Conservation (phyloP, 2,888 invertebrate species). For the Tetheella fluctuosa region DNA sequence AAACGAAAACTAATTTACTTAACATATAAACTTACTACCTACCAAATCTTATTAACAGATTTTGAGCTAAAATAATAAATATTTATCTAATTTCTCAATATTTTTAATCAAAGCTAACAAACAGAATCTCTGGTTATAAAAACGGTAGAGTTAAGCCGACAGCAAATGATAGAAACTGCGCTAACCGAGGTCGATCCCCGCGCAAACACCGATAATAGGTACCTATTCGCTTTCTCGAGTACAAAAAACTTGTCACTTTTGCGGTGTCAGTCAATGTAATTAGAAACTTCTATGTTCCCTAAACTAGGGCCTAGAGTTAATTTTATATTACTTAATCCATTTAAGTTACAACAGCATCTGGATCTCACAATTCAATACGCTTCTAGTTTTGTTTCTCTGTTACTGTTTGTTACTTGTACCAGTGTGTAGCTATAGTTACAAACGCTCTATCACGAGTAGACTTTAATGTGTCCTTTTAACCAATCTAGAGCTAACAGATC, state of each 20-base stretch:
- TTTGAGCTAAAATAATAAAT: no score
- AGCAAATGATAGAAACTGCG: conserved; percentile 38
- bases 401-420: not conserved
- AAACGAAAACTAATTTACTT: not conserved
- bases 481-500: conserved; percentile 1
- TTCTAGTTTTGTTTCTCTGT: not conserved
- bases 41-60: no score
- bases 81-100: no score
- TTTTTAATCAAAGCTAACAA: no score
- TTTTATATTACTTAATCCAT: not conserved
- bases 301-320: no score
- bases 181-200: conserved; percentile 44
- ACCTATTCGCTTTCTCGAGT: conserved; percentile 61
- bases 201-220: conserved; percentile 48
- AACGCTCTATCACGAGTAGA: conserved; percentile 4
- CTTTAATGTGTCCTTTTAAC: conserved; percentile 5
- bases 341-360: not conserved
- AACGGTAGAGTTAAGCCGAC: not conserved
- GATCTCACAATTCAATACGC: not conserved
- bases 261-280: not conserved
- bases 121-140: not conserved
- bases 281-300: not conserved
- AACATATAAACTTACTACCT: not conserved
- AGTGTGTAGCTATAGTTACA: not conserved
- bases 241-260: conserved; percentile 57